Evolutionary conservation across 2,797 vertebrate genomes (phyloP).

Genomic region (Protonibea diacanthus): DNA sequence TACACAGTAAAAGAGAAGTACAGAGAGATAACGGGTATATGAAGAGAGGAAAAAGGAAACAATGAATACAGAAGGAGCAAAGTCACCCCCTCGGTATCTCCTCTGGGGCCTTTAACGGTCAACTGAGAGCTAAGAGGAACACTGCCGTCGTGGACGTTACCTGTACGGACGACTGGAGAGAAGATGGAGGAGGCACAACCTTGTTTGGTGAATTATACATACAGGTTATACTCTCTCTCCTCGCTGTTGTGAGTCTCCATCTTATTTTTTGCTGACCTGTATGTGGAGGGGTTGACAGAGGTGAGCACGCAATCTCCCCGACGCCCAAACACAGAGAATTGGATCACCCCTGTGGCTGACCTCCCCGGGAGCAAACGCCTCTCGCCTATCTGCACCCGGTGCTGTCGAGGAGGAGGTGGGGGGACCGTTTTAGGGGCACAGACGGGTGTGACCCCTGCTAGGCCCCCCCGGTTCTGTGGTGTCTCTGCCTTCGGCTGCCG

Average conservation of each 20-base stretch:
- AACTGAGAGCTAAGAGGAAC: constrained; percentile 63
- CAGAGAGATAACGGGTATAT: constrained; percentile 61
- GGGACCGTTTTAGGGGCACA: constrained; percentile 71
- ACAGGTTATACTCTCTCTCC: constrained; percentile 34
- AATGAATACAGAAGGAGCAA: constrained; percentile 76
- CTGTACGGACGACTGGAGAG: constrained; percentile 56
- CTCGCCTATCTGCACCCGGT: constrained; percentile 77
- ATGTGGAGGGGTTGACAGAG: constrained; percentile 83
- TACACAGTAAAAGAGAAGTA: constrained; percentile 36
- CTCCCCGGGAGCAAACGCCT: constrained; percentile 78
- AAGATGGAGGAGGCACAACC: constrained; percentile 64
- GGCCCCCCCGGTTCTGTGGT: constrained; percentile 56
- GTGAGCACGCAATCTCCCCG: constrained; percentile 84
- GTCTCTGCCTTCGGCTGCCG: constrained; percentile 62
- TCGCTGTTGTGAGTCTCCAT: constrained; percentile 73
- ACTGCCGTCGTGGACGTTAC: constrained; percentile 58
- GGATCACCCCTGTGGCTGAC: constrained; percentile 86
- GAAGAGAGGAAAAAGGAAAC: constrained; percentile 54
- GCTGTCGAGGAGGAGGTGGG: constrained; percentile 46
- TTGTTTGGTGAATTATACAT: constrained; percentile 73
- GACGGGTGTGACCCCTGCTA: constrained; percentile 69
- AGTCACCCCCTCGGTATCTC: constrained; percentile 69
- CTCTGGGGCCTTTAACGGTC: constrained; percentile 68
- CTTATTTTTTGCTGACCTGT: constrained; percentile 84
- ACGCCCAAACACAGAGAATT: constrained; percentile 86